Conservation (phyloP, 2,888 invertebrate species). For the Pediacus dermestoides region DNA sequence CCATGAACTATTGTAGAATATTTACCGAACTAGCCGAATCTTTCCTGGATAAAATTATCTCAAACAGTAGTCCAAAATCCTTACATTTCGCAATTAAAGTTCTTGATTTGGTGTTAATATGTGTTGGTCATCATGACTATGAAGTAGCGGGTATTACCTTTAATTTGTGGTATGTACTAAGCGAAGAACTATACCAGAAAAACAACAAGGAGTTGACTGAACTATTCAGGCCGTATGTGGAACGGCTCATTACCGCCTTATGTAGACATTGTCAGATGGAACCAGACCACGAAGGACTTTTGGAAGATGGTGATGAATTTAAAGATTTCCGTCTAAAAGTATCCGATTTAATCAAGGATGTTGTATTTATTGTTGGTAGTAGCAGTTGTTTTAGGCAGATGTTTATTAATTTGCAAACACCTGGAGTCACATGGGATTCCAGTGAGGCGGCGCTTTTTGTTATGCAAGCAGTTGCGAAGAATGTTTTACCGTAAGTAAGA, state of each 20-base stretch:
- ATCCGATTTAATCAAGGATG: constrained; percentile 91
- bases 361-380: constrained; percentile 94
- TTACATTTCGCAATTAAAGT: constrained; percentile 75
- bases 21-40: constrained; percentile 94
- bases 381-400: constrained; percentile 89
- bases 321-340: constrained; percentile 80
- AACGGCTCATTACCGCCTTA: constrained; percentile 82
- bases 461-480: constrained; percentile 93
- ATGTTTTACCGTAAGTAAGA: constrained; percentile 83
- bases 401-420: constrained; percentile 71
- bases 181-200: constrained; percentile 88
- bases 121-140: constrained; percentile 96
- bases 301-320: constrained; percentile 83
- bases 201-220: constrained; percentile 77
- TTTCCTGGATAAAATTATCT: constrained; percentile 79
- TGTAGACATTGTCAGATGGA: constrained; percentile 94
- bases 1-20: constrained; percentile 88
- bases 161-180: constrained; percentile 92
- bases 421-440: constrained; percentile 82
- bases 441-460: constrained; percentile 92
- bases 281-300: constrained; percentile 83
- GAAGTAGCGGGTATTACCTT: constrained; percentile 88
- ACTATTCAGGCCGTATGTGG: constrained; percentile 85
- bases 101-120: constrained; percentile 83
- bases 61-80: constrained; percentile 57